These are phyloP conservation scores for Phasia obesa DNA, from an alignment of 2,888 invertebrate genomes.

Conservation along the genomic window DNA sequence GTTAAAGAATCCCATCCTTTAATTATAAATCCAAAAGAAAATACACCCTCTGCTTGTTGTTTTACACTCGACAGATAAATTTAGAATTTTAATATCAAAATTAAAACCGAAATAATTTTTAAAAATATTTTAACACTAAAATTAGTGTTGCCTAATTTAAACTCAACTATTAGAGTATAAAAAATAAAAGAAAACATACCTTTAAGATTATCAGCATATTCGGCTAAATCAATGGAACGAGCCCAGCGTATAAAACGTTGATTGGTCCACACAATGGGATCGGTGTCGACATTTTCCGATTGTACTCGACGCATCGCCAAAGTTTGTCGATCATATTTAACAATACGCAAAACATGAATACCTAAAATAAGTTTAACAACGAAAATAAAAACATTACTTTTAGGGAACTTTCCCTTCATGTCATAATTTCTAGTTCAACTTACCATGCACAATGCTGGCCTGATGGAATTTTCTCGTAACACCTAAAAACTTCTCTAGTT, in stretches of 20 bases:
- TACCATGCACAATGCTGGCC: slow-evolving; percentile 95
- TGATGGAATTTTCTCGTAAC: slow-evolving; percentile 97
- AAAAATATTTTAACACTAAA: too few relatives aligned
- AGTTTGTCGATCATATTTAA: slow-evolving; percentile 96
- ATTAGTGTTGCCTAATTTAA: too few relatives aligned
- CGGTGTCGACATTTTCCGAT: slow-evolving; percentile 93
- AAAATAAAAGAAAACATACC: slow-evolving; percentile 83
- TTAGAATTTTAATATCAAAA: too few relatives aligned
- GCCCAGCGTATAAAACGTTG: slow-evolving; percentile 97
- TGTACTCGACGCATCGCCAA: slow-evolving; percentile 93
- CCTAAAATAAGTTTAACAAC: slow-evolving; percentile 73
- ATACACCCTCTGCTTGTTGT: too few relatives aligned
- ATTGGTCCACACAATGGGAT: slow-evolving; percentile 98
- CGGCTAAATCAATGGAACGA: slow-evolving; percentile 94
- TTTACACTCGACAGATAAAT: too few relatives aligned
- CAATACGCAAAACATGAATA: slow-evolving; percentile 94
- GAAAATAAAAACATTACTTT: background rate
- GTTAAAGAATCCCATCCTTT: too few relatives aligned
- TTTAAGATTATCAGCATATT: slow-evolving; percentile 96
- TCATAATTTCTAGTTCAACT: slow-evolving; percentile 13
- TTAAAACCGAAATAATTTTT: too few relatives aligned
- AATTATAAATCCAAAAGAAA: too few relatives aligned
- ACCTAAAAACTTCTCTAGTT: slow-evolving; percentile 95
- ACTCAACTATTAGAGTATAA: too few relatives aligned
- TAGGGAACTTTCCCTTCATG: background rate